Conservation (phyloP, 2,113 vertebrate genomes). For the Daubentonia madagascariensis region DNA sequence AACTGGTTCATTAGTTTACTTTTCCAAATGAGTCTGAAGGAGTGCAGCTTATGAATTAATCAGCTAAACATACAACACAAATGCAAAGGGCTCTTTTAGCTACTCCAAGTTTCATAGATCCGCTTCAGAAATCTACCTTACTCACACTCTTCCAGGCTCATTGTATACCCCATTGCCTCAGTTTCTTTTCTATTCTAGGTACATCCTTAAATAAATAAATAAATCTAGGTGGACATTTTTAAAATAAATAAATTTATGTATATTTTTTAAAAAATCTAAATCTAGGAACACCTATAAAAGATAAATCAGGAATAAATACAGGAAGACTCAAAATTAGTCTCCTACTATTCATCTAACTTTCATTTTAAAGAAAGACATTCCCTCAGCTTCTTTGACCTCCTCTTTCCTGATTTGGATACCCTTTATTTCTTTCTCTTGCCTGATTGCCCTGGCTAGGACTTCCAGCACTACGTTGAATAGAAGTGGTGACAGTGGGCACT, state of each 20-base stretch:
- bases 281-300: neutral
- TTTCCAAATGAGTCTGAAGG: conserved; percentile 21
- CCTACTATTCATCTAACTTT: neutral
- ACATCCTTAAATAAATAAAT: neutral
- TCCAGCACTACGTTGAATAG: too few relatives aligned
- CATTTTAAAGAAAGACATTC: neutral
- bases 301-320: neutral
- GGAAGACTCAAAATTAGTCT: neutral
- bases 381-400: neutral
- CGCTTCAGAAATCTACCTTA: neutral
- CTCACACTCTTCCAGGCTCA: neutral
- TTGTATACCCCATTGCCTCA: neutral
- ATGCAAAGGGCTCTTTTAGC: neutral
- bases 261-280: neutral
- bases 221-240: neutral
- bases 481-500: too few relatives aligned
- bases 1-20: neutral
- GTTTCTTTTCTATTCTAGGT: neutral
- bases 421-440: too few relatives aligned
- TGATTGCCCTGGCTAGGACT: too few relatives aligned
- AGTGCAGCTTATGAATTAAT: neutral
- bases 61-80: neutral
- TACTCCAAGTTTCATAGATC: neutral
- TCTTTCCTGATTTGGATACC: too few relatives aligned
- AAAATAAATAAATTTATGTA: neutral